phyloP scores from a whole-genome alignment of 2,113 vertebrate species.

The Thryonomys swinderianus region DNA sequence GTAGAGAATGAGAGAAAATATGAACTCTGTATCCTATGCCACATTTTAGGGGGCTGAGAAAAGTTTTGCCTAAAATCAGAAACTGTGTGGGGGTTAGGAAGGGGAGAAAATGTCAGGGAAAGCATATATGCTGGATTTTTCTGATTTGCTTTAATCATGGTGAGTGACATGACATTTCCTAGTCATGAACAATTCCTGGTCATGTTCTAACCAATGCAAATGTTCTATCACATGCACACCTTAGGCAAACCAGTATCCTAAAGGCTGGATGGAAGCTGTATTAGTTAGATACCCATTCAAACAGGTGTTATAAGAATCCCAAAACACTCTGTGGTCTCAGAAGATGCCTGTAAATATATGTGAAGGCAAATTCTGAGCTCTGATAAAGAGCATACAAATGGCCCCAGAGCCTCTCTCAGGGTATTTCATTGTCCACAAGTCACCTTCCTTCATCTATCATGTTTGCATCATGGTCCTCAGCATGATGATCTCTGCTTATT shows the following conservation, averaged over 20 bases:
- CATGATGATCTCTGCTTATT: background rate
- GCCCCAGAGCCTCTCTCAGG: background rate
- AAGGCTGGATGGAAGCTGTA: background rate
- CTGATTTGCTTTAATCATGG: background rate
- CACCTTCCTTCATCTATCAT: background rate
- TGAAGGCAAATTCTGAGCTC: slow-evolving; percentile 6
- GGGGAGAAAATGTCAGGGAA: background rate
- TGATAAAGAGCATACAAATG: background rate
- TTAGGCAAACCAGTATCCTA: background rate
- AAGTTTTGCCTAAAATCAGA: slow-evolving; percentile 12
- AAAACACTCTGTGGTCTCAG: background rate
- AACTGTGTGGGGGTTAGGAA: background rate
- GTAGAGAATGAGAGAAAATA: background rate
- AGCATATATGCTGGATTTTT: background rate
- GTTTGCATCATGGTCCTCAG: background rate
- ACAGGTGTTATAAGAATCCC: background rate
- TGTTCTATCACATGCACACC: background rate
- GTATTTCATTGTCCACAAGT: too few species aligned
- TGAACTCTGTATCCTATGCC: background rate
- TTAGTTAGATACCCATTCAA: background rate
- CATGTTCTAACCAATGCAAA: background rate
- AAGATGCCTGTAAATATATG: background rate
- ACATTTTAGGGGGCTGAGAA: background rate
- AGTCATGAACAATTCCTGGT: too few species aligned
- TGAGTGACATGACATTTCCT: background rate